A percentile compares a stretch with the other conserved stretches of the same genome.
These are phyloP conservation scores for Albula goreensis DNA, from an alignment of 2,113 vertebrate genomes.

Conservation along the genomic window DNA sequence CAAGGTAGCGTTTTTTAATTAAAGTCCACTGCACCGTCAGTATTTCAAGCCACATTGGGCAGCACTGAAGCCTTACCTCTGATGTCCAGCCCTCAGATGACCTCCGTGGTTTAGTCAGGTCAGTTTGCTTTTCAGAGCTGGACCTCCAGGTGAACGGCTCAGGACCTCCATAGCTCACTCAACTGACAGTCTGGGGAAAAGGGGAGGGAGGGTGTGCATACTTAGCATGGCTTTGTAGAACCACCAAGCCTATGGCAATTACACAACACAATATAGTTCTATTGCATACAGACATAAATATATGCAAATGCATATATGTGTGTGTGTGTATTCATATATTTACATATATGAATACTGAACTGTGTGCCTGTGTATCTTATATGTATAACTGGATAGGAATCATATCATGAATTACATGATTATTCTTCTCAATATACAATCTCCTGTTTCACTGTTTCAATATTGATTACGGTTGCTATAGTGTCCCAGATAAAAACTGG, in stretches of 20 bases:
- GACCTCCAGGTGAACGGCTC: constrained; percentile 11
- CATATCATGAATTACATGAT: too few species aligned
- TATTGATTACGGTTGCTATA: too few species aligned
- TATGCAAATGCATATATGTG: too few species aligned
- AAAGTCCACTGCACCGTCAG: constrained; percentile 31
- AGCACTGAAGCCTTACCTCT: constrained; percentile 14
- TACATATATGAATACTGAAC: too few species aligned
- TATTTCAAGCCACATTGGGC: constrained; percentile 33
- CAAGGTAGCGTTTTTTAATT: constrained; percentile 30
- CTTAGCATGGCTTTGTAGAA: not conserved
- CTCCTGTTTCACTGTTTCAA: too few species aligned
- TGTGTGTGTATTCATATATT: too few species aligned
- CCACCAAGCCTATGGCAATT: not conserved
- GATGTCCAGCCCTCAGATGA: constrained; percentile 19
- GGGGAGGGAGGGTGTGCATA: not conserved
- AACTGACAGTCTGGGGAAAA: not conserved
- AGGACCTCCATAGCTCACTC: not conserved
- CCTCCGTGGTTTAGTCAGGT: constrained; percentile 12
- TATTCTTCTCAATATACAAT: too few species aligned
- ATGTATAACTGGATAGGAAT: too few species aligned
- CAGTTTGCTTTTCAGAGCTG: constrained; percentile 8
- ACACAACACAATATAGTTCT: not conserved
- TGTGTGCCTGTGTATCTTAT: too few species aligned
- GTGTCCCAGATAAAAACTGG: too few species aligned
- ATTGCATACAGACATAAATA: too few species aligned